Evolutionary conservation across 2,888 invertebrate species (phyloP).

Genomic region (Amphipyra tragopoginis): DNA sequence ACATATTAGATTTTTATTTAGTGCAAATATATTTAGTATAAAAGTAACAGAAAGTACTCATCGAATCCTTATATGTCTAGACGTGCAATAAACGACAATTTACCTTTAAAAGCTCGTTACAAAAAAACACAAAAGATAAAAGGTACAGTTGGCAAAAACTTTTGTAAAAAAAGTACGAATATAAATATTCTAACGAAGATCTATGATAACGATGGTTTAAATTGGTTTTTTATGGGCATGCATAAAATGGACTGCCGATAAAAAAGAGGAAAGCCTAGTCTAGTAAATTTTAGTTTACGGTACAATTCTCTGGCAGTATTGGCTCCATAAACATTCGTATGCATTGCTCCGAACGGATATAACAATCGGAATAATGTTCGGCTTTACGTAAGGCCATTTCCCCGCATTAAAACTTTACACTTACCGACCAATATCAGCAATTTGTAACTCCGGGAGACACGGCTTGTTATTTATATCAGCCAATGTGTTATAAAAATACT

Average conservation of each 20-base stretch:
- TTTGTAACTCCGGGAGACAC: constrained; percentile 60
- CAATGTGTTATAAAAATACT: constrained; percentile 10
- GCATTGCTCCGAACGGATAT: constrained; percentile 70
- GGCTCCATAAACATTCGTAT: constrained; percentile 79
- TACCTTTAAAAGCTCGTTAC: constrained; percentile 18
- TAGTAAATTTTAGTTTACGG: constrained; percentile 81
- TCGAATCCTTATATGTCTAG: constrained; percentile 17
- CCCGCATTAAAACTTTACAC: constrained; percentile 70
- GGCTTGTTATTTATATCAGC: constrained; percentile 18
- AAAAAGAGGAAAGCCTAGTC: constrained; percentile 75
- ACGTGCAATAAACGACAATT: constrained; percentile 22
- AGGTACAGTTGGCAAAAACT: constrained; percentile 5
- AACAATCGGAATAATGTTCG: constrained; percentile 72
- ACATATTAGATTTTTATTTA: constrained; percentile 10
- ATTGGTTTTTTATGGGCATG: constrained; percentile 70
- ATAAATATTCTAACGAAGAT: constrained; percentile 55
- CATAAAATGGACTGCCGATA: constrained; percentile 71
- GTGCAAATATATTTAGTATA: constrained; percentile 3
- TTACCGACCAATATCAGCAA: constrained; percentile 63
- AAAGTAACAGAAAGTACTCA: constrained; percentile 23
- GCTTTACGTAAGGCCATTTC: constrained; percentile 66
- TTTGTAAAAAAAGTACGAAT: constrained; percentile 27
- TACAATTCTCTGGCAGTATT: constrained; percentile 73
- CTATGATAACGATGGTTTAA: constrained; percentile 60
- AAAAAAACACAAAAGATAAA: constrained; percentile 13